A percentile compares a stretch with the other conserved stretches of the same genome.
phyloP scores from a whole-genome alignment of 2,797 vertebrate species.

The Cuniculus paca region DNA sequence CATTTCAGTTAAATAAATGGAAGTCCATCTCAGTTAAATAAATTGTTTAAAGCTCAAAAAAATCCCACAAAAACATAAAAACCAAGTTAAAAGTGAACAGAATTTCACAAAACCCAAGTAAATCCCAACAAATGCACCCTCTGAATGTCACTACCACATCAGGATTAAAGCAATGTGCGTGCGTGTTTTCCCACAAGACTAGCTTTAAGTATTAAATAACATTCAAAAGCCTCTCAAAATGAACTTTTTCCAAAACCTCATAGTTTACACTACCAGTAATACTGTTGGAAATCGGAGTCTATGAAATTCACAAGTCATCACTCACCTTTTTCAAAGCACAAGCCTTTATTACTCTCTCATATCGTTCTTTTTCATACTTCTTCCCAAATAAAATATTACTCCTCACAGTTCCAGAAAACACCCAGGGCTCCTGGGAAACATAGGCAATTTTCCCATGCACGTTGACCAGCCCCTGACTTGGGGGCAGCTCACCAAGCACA shows the following conservation, averaged over 20 bases:
- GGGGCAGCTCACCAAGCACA: constrained; percentile 94
- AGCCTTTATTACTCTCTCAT: constrained; percentile 93
- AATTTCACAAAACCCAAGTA: background rate
- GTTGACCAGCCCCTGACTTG: constrained; percentile 91
- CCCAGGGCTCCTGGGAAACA: constrained; percentile 97
- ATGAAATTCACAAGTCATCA: background rate
- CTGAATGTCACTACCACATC: background rate
- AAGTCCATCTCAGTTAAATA: no score
- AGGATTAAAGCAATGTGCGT: background rate
- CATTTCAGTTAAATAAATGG: no score
- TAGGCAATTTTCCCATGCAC: constrained; percentile 94
- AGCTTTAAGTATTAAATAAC: background rate
- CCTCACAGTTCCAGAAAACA: constrained; percentile 96
- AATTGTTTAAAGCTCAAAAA: no score
- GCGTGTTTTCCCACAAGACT: background rate
- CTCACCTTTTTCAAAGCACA: constrained; percentile 97
- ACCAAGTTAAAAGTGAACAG: background rate
- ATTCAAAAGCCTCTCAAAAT: no score
- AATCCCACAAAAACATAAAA: no score
- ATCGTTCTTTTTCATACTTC: constrained; percentile 93
- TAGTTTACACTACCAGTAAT: background rate
- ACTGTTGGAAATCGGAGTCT: rapidly evolving
- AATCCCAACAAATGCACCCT: background rate
- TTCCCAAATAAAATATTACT: constrained; percentile 98
- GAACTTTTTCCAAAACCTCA: background rate